Evolutionary conservation across 2,797 vertebrate species (phyloP).

Genomic region (Uromys caudimaculatus): DNA sequence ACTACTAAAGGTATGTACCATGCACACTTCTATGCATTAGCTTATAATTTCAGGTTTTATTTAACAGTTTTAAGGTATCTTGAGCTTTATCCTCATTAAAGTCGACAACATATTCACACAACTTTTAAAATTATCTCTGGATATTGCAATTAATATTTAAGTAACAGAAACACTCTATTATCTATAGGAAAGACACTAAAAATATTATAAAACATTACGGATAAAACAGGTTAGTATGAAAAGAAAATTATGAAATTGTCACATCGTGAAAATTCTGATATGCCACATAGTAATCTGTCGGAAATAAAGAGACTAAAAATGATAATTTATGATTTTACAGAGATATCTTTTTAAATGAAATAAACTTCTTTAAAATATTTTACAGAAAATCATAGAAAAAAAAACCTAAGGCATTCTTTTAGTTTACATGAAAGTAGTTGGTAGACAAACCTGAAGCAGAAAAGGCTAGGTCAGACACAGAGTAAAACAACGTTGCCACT

Average conservation of each 20-base stretch:
- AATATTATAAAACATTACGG: background rate
- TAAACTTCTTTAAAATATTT: background rate
- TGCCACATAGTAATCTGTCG: background rate
- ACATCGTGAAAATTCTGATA: background rate
- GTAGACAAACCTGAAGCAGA: background rate
- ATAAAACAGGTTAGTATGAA: background rate
- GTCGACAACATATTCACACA: background rate
- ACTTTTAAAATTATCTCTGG: background rate
- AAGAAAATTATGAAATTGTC: background rate
- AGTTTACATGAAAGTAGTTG: background rate
- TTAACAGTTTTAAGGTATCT: background rate
- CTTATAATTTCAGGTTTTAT: background rate
- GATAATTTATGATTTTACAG: background rate
- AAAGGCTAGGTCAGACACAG: background rate
- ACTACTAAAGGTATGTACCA: too few relatives aligned
- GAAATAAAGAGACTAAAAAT: background rate
- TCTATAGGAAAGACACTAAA: background rate
- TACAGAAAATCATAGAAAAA: too few relatives aligned
- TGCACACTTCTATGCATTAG: background rate
- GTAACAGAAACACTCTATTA: background rate
- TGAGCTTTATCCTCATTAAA: background rate
- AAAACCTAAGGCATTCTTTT: background rate
- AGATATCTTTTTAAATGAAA: background rate
- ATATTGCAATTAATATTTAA: background rate
- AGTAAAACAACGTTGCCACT: background rate